Conservation (phyloP, 2,113 vertebrate species). For the human region GRCh38 chr17:64266501-64267000, state of each 20-base stretch:
- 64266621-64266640: not conserved
- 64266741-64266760: not conserved
- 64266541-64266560: slow-evolving; percentile 4
- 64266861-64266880: too few species aligned
- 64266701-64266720: not conserved
- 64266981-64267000: too few species aligned
- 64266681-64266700: not conserved
- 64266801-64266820: slow-evolving; percentile 27
- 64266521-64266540: not conserved
- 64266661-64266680: not conserved
- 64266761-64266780: not conserved
- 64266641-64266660: slow-evolving; percentile 6
- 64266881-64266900: too few species aligned
- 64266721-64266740: not conserved
- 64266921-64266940: too few species aligned
- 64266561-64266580: slow-evolving; percentile 22
- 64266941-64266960: too few species aligned
- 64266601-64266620: not conserved
- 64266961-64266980: too few species aligned
- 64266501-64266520: not conserved
- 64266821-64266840: not conserved
- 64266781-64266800: not conserved
- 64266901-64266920: too few species aligned
- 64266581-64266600: not conserved
- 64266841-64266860: not conserved